Evolutionary conservation across 2,113 vertebrate species (phyloP).

Genomic region (Coturnix japonica): DNA sequence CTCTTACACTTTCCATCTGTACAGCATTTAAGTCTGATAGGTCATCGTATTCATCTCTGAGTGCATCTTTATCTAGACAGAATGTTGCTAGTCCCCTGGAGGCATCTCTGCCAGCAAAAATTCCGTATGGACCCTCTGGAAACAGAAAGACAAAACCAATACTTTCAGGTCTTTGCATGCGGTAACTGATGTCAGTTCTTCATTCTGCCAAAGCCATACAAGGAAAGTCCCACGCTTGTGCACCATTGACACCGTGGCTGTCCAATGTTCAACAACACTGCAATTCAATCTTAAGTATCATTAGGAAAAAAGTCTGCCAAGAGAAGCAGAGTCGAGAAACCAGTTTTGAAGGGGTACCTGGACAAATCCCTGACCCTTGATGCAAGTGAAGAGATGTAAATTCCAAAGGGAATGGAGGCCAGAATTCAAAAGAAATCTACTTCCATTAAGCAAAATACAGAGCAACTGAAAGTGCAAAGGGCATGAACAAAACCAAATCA

Average conservation of each 20-base stretch:
- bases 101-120: constrained; percentile 97
- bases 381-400: background rate
- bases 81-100: constrained; percentile 98
- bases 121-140: constrained; percentile 94
- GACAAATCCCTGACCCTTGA: constrained; percentile 25
- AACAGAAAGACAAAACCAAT: constrained; percentile 61
- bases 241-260: background rate
- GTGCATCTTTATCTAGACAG: constrained; percentile 95
- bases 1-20: constrained; percentile 98
- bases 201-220: background rate
- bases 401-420: constrained; percentile 30
- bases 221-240: background rate
- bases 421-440: constrained; percentile 30
- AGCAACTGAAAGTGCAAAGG: background rate
- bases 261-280: background rate
- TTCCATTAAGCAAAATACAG: constrained; percentile 17
- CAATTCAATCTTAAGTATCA: background rate
- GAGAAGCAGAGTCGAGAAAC: constrained; percentile 33
- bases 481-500: background rate
- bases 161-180: constrained; percentile 17
- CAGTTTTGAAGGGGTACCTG: background rate
- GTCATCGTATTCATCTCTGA: constrained; percentile 96
- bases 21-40: constrained; percentile 97
- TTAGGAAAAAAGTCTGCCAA: constrained; percentile 26
- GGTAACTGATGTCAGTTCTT: background rate